Evolutionary conservation across 2,113 vertebrate species (phyloP), one percentile per base, ranked within the genome.

Genomic region (Serilophus lunatus): DNA sequence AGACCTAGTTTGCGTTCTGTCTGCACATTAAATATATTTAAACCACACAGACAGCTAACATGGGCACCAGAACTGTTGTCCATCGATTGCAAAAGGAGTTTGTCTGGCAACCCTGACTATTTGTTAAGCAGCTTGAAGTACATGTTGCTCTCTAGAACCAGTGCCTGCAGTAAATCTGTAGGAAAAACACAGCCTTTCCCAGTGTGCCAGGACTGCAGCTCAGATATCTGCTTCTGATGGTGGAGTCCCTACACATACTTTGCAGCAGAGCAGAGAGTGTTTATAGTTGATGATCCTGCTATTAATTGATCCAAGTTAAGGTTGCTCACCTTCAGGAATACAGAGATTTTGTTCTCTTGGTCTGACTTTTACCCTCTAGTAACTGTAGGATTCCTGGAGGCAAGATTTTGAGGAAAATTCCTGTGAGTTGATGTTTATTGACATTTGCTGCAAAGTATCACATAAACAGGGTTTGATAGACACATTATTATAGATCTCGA

Each of bases 381-480:
- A 44, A 63, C 54, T 72, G 20, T 71, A 45, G 57, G 53, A 69
- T 77, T 94, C 25, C 85, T 80, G 45, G 49, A 88, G 85, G 90
- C 79, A 80, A 86, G 49, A 49, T 76, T 88, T 86, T 61, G 59
- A 83, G 44, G 13, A 56, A 51, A 77, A 61, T 57, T 88, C 45
- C 36, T 65, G 26, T 72, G 31, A 80, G 68, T 33, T 92, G 49
- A 38, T 81, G 42, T 77, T 92, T 93, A 94, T 92, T 88, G 90
- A 93, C 24, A 18, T 69, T 87, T 82, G 15, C 53, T 56, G 50
- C 76, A 76, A 88, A 90, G 94, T 80, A 79, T 60, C 82, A 86
- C 63, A 79, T 40, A 76, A 85, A 57, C 31, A 35, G 24, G 7
- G 29, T 77, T 93, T 93, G 71, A 90, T 7, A 61, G 82, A 47